These are phyloP conservation scores for Helicoverpa zea DNA, from an alignment of 1,140 invertebrate genomes.

Conservation along the genomic window DNA sequence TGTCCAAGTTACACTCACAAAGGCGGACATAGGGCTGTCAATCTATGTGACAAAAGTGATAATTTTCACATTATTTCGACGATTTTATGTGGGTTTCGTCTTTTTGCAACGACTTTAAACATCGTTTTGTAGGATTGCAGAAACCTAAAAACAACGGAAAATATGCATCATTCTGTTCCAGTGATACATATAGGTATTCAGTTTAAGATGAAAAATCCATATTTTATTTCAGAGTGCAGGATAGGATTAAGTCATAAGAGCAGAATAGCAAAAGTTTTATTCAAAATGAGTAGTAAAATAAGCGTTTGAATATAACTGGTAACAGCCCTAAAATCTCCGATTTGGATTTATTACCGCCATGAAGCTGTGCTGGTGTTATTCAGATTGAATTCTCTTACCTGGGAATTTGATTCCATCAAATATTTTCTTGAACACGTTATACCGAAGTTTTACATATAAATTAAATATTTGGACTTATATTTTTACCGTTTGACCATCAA, in stretches of 20 bases:
- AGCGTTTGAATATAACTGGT: not conserved
- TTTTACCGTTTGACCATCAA: no score
- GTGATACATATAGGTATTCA: no score
- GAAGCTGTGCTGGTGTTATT: not conserved
- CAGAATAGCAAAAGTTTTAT: no score
- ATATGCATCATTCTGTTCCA: no score
- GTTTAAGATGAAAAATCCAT: no score
- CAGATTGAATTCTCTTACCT: slow-evolving; percentile 13
- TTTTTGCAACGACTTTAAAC: no score
- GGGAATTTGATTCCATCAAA: not conserved
- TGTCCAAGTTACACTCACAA: slow-evolving; percentile 38
- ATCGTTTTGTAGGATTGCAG: no score
- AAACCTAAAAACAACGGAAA: no score
- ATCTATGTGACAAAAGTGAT: not conserved
- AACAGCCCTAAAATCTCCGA: slow-evolving; percentile 8
- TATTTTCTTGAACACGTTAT: not conserved
- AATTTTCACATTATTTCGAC: no score
- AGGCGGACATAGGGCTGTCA: slow-evolving; percentile 17
- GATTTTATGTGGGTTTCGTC: no score
- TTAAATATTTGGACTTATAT: not conserved
- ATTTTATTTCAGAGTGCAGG: no score
- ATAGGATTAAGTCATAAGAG: no score
- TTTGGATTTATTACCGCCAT: slow-evolving; percentile 2
- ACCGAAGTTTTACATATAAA: not conserved
- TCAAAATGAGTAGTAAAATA: not conserved